Conservation (phyloP, 1,140 invertebrate species). For the Hirudo medicinalis region DNA sequence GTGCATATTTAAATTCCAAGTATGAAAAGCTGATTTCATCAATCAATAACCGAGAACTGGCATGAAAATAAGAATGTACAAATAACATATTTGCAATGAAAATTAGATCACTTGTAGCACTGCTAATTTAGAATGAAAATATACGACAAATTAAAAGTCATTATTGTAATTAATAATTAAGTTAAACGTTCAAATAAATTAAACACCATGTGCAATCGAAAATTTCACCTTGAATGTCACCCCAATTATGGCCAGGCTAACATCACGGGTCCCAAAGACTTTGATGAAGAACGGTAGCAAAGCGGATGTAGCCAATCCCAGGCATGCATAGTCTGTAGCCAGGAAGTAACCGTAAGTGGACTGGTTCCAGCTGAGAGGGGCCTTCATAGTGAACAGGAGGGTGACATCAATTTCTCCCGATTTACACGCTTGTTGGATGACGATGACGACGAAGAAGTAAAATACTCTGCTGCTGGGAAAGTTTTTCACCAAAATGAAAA, state of each 20-base stretch:
- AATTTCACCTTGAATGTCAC: constrained; percentile 29
- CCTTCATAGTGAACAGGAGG: constrained; percentile 31
- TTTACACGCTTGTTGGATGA: constrained; percentile 32
- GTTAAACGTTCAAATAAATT: background rate
- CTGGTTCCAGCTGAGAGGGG: constrained; percentile 34
- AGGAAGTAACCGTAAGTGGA: constrained; percentile 37
- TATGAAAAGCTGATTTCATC: too few relatives aligned
- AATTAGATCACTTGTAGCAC: too few relatives aligned
- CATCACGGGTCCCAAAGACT: constrained; percentile 29
- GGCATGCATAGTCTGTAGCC: constrained; percentile 34
- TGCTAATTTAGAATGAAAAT: background rate
- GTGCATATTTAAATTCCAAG: too few relatives aligned
- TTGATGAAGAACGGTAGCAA: constrained; percentile 33
- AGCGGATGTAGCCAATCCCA: constrained; percentile 33
- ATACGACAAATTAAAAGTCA: background rate
- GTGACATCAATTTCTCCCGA: constrained; percentile 37
- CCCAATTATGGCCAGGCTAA: constrained; percentile 31
- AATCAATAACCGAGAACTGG: too few relatives aligned
- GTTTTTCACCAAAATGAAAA: background rate
- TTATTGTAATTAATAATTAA: background rate
- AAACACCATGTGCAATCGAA: background rate
- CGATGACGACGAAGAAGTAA: constrained; percentile 24
- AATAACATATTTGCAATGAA: too few relatives aligned
- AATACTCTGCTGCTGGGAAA: constrained; percentile 24
- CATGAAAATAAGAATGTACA: too few relatives aligned